phyloP scores from a whole-genome alignment of 1,140 invertebrate genomes.

The Drosophila teissieri region DNA sequence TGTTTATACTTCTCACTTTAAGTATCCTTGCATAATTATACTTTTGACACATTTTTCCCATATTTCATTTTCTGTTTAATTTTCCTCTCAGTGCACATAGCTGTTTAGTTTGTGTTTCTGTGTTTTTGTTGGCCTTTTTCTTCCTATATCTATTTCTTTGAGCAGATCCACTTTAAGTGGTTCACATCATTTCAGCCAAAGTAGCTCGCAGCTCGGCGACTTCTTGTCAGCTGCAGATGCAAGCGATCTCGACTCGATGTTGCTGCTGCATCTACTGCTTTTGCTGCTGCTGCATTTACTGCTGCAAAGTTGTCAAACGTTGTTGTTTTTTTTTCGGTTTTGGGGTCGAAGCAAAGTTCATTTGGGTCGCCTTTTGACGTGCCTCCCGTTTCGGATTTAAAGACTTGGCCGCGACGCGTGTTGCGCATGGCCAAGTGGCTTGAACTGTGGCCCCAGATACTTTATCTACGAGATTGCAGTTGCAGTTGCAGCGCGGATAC shows the following conservation, averaged over 20 bases:
- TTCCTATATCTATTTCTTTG: constrained; percentile 31
- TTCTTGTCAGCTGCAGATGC: constrained; percentile 67
- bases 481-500: constrained; percentile 26
- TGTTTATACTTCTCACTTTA: too few relatives aligned
- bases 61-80: too few relatives aligned
- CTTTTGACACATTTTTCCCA: too few relatives aligned
- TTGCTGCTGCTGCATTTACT: constrained; percentile 4
- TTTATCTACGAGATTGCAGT: constrained; percentile 37
- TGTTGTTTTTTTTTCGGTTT: constrained; percentile 40
- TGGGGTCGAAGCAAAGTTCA: constrained; percentile 73
- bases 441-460: constrained; percentile 54
- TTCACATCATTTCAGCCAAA: constrained; percentile 80
- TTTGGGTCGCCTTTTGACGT: constrained; percentile 62
- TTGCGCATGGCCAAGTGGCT: constrained; percentile 65
- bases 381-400: constrained; percentile 28
- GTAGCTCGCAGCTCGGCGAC: constrained; percentile 37
- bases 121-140: constrained; percentile 18
- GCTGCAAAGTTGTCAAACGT: constrained; percentile 64
- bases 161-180: constrained; percentile 69
- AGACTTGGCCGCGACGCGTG: constrained; percentile 53
- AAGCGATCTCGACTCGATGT: constrained; percentile 55
- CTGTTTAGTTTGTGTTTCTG: constrained; percentile 54
- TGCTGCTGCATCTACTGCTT: neutral
- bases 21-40: too few relatives aligned
- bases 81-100: constrained; percentile 35